phyloP scores from a whole-genome alignment of 2,113 vertebrate genomes.

The Microcebus tavaratra region DNA sequence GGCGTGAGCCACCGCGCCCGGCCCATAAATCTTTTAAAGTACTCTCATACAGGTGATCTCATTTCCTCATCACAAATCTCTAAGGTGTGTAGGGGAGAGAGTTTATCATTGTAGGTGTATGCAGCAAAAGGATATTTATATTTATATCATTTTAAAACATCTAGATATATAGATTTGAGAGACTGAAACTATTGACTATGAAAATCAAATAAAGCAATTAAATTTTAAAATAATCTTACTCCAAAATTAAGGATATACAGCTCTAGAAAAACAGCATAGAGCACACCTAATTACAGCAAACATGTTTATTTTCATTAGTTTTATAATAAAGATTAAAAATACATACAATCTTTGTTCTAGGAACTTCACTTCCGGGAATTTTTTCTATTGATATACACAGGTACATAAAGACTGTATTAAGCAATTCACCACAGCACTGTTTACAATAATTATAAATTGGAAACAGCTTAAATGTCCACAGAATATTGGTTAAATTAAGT shows the following conservation, averaged over 20 bases:
- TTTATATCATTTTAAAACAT: not conserved
- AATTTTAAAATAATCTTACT: slow-evolving; percentile 10
- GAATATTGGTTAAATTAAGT: not conserved
- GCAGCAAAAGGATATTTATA: not conserved
- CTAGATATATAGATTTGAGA: not conserved
- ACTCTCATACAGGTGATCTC: not conserved
- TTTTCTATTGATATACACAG: not conserved
- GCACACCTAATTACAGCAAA: not conserved
- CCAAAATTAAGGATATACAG: not conserved
- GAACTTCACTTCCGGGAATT: not conserved
- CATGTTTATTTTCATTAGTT: slow-evolving; percentile 35
- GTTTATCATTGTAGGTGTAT: not conserved
- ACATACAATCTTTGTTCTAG: not conserved
- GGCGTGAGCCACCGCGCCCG: too few relatives aligned
- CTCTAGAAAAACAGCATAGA: not conserved
- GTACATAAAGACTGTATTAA: not conserved
- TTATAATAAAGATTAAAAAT: slow-evolving; percentile 23
- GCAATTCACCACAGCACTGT: not conserved
- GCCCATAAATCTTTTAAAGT: not conserved
- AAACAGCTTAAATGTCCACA: slow-evolving; percentile 25
- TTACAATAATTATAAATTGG: slow-evolving; percentile 3
- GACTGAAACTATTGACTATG: not conserved
- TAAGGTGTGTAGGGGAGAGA: not conserved
- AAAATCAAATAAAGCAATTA: slow-evolving; percentile 6
- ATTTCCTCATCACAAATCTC: not conserved